Conservation (phyloP, 2,113 vertebrate species). For the Pluvialis apricaria region DNA sequence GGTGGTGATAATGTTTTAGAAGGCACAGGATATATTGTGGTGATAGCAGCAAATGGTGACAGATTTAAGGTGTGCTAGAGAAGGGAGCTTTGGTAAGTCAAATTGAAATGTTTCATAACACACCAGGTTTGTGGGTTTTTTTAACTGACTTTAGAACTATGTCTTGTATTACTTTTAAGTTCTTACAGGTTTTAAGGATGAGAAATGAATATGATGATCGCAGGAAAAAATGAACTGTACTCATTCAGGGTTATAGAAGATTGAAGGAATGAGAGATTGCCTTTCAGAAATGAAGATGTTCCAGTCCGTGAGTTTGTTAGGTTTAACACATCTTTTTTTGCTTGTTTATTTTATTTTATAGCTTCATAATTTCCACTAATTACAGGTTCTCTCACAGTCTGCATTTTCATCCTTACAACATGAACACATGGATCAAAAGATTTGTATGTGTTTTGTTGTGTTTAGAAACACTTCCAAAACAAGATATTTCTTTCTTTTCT, state of each 20-base stretch:
- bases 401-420: neutral
- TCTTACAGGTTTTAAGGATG: neutral
- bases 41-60: neutral
- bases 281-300: neutral
- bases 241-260: neutral
- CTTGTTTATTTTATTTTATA: neutral
- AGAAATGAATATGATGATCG: neutral
- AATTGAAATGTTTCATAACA: slow-evolving; percentile 42
- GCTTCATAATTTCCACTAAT: neutral
- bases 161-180: neutral
- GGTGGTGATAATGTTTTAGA: slow-evolving; percentile 47
- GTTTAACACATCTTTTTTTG: neutral
- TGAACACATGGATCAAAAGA: neutral
- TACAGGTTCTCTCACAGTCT: neutral
- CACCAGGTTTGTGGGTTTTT: neutral
- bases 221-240: neutral
- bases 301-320: neutral
- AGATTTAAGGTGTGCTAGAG: neutral
- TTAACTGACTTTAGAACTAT: neutral
- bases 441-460: neutral
- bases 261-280: neutral
- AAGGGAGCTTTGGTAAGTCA: neutral
- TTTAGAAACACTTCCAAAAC: neutral
- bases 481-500: neutral
- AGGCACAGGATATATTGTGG: neutral